Base-by-base conservation (phyloP, 2,797 vertebrate species). In the Onychomys arenicola region DNA sequence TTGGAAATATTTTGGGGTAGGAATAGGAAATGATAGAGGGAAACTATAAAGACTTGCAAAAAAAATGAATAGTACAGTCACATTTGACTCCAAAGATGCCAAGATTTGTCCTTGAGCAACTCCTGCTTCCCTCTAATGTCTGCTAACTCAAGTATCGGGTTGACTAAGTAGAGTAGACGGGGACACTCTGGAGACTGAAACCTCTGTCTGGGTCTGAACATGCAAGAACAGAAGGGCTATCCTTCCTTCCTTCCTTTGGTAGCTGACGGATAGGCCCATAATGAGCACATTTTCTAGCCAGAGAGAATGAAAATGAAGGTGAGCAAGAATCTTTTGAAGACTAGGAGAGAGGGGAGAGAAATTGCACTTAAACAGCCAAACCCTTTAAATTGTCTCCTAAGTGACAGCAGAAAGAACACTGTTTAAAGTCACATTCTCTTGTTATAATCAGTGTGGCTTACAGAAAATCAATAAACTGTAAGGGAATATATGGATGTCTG, bases 51-150 rank as follows among this genome's bases (percentile, higher is more conserved):
- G 40, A 71, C 63, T 5, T 0, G 71, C 93, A 94, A 96, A 96
- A 96, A n/a, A 98, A 97, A 97, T 97, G 97, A 96, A 95, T 88
- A 37, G 46, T 57, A 59, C 97, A 96, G 97, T 97, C 98, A 95
- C 29, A 96, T 84, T 78, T 75, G 71, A 97, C 87, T 95, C 55
- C 88, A 95, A 97, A 75, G 94, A 97, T 97, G 97, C 96, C 14
- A 93, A 96, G 94, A 19, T 65, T 95, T 96, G 94, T 82, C 84
- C 97, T 97, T 92, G 96, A 96, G 63, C 9, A 92, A 92, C 34
- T 77, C 9, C 29, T 94, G 94, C 92, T 71, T 84, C 63, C 71
- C 93, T 77, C 67, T 90, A 52, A 97, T 91, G 89, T 76, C 63
- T n/a, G 92, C 52, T 97, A 85, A 80, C 65, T 87, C 49, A 97